Evolutionary conservation across 2,113 vertebrate species (phyloP).

Genomic region (Sphaerodactylus townsendi): DNA sequence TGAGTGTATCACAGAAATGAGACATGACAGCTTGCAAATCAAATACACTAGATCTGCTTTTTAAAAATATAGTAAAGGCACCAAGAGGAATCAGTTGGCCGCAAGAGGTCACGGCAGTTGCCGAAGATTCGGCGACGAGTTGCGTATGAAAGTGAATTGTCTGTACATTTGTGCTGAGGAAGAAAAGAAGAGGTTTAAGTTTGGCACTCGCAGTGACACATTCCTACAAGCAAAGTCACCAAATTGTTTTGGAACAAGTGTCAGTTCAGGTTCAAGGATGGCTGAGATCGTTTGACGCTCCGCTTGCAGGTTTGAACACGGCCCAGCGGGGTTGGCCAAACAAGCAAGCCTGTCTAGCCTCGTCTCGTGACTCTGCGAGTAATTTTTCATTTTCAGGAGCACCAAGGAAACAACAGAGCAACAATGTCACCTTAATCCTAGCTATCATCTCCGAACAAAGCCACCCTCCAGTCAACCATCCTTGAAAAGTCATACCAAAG

Average conservation of each 20-base stretch:
- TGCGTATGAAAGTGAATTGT: neutral
- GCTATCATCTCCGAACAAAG: slow-evolving; percentile 1
- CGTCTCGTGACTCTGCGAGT: slow-evolving; percentile 4
- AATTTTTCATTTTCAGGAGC: neutral
- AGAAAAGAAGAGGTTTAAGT: neutral
- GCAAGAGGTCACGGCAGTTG: neutral
- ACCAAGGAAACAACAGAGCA: neutral
- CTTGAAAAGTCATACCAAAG: neutral
- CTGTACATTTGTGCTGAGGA: neutral
- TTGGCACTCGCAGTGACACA: neutral
- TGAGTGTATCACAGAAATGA: slow-evolving; percentile 17
- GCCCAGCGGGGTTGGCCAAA: neutral
- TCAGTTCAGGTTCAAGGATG: neutral
- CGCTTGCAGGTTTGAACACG: slow-evolving; percentile 13
- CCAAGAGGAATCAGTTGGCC: neutral
- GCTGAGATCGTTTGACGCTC: neutral
- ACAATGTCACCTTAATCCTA: neutral
- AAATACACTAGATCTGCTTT: slow-evolving; percentile 45
- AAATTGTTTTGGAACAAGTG: neutral
- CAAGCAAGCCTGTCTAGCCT: neutral
- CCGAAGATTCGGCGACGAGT: neutral
- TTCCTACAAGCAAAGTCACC: neutral
- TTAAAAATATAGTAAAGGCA: slow-evolving; percentile 32
- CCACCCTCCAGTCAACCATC: neutral
- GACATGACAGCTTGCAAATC: slow-evolving; percentile 45